Base-by-base conservation (phyloP, 2,888 invertebrate genomes). In the Pseudococcus viburni region DNA sequence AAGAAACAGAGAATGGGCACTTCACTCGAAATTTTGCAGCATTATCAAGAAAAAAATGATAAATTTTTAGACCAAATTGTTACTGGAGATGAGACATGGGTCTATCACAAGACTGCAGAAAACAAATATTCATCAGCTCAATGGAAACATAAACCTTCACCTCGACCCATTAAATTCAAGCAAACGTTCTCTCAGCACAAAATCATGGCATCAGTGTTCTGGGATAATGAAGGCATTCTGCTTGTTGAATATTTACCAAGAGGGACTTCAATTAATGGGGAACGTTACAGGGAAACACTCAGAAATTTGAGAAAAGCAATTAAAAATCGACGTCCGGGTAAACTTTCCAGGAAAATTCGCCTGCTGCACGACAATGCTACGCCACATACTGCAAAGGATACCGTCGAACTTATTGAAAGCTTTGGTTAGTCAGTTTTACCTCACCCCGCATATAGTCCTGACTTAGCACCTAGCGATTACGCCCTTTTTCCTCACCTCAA, bases 191-290 rank as follows among this genome's bases (percentile, higher is more conserved):
- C 46, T 5, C 46, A 84, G 48, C 39, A 46, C 5, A 84, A 39
- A 15, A 46, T 48, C 42, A 39, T 84, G 84, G 84, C 84, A 3
- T 42, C 84, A 8, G 84, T 84, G 6, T 84, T 84, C 19, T 84
- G 84, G 84, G 84, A 84, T 15, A 84, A 19, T 7, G 6, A 84
- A 84, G 84, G 84, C 3, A 42, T 48, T 15, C 6, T 84, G 3
- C 15, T 48, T 39, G 84, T 84, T 6, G 84, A 84, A 19, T 84
- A 42, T 84, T 5, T 84, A 8, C 11, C 5, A 42, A 4, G 84
- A 12, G 84, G 84, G 19, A 19, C 46, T 5, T 42, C 84, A 8
- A 84, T 84, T 46, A 84, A 84, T 64, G 64, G 7, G 4, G 19
- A 64, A 5, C 5, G 64, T 11, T 64, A 64, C 11, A 5, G 11